Evolutionary conservation across 2,888 invertebrate genomes (phyloP).

Genomic region (Prionchulus punctatus): DNA sequence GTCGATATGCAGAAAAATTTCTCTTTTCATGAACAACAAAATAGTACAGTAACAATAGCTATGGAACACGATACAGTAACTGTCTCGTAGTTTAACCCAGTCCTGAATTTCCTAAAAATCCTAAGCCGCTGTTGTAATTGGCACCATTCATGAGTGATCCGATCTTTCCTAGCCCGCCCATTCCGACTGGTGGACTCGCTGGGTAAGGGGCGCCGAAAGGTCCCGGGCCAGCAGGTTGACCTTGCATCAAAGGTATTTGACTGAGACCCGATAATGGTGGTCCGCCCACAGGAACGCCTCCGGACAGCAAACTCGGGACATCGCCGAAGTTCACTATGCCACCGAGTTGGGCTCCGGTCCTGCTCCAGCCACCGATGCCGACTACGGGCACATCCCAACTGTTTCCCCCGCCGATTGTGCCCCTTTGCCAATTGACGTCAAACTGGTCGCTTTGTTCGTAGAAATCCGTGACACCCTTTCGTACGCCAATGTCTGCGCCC

Average conservation of each 20-base stretch:
- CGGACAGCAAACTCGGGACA: background rate
- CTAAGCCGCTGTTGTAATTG: too few species aligned
- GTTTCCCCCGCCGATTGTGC: background rate
- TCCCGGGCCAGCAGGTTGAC: background rate
- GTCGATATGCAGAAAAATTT: too few species aligned
- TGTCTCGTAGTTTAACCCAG: too few species aligned
- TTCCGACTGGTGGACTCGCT: background rate
- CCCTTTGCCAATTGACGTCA: background rate
- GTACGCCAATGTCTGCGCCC: background rate
- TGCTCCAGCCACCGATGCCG: background rate
- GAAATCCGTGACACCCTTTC: background rate
- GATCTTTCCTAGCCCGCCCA: background rate
- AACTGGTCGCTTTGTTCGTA: background rate
- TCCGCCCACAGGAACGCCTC: background rate
- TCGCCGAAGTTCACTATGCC: background rate
- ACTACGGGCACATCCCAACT: conserved; percentile 3
- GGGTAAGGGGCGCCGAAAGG: background rate
- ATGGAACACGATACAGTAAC: too few species aligned
- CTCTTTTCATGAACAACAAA: too few species aligned
- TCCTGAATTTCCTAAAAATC: too few species aligned
- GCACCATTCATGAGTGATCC: background rate
- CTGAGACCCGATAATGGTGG: background rate
- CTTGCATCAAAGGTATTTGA: background rate
- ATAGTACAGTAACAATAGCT: too few species aligned
- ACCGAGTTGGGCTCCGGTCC: background rate